Conservation (phyloP, 2,888 invertebrate genomes). For the Macrosiphum euphorbiae region DNA sequence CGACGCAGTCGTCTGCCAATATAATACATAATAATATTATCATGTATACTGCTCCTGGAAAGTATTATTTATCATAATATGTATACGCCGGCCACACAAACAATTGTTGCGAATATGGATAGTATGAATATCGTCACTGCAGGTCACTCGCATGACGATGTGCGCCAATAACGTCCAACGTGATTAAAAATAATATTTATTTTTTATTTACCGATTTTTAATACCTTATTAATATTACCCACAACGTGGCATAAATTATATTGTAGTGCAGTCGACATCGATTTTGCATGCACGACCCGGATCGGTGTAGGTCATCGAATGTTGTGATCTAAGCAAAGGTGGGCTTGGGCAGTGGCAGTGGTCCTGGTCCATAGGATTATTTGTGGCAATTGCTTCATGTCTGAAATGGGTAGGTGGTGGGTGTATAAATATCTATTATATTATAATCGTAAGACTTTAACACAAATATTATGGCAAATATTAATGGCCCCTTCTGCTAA, state of each 20-base stretch:
- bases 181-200: not conserved
- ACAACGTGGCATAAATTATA: not conserved
- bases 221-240: not conserved
- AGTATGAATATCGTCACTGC: not conserved
- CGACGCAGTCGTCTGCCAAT: too few species aligned
- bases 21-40: not conserved
- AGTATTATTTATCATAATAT: constrained; percentile 3
- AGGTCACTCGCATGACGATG: not conserved
- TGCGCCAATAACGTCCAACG: not conserved
- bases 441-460: too few species aligned
- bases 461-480: too few species aligned
- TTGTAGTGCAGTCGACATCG: not conserved
- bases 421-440: too few species aligned
- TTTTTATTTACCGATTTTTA: not conserved
- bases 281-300: not conserved
- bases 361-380: too few species aligned
- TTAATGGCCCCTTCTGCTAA: too few species aligned
- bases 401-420: too few species aligned
- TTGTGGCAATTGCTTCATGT: too few species aligned
- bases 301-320: not conserved
- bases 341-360: too few species aligned
- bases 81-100: not conserved
- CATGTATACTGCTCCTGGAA: not conserved
- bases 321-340: not conserved
- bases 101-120: not conserved